Percentiles rank a stretch among this genome's conserved stretches.
phyloP scores from a whole-genome alignment of 2,888 invertebrate species.

The Pterostichus madidus region DNA sequence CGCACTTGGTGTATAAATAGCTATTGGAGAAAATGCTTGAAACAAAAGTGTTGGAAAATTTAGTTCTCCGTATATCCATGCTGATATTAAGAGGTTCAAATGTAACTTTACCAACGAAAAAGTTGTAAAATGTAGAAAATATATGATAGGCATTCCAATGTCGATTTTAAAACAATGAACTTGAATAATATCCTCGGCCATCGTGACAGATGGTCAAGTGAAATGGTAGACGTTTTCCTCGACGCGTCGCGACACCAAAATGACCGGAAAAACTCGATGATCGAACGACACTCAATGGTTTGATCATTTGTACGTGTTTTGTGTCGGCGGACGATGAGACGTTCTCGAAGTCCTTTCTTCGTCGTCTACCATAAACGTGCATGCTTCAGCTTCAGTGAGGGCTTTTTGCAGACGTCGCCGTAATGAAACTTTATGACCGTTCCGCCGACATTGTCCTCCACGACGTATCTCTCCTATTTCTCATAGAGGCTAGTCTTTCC shows the following conservation, averaged over 20 bases:
- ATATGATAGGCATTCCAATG: too few species aligned
- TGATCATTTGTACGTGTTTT: constrained; percentile 65
- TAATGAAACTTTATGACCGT: constrained; percentile 63
- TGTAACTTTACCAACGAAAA: too few species aligned
- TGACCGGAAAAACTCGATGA: constrained; percentile 60
- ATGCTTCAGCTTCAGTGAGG: constrained; percentile 21
- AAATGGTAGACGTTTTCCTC: neutral
- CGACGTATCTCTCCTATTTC: constrained; percentile 13
- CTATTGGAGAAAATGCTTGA: too few species aligned
- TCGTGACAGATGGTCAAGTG: constrained; percentile 13
- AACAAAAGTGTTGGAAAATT: too few species aligned
- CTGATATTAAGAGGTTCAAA: too few species aligned
- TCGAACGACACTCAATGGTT: constrained; percentile 64
- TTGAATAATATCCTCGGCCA: constrained; percentile 27
- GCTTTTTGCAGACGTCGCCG: constrained; percentile 52
- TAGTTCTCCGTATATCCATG: too few species aligned
- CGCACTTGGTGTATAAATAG: too few species aligned
- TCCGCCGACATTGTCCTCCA: constrained; percentile 9
- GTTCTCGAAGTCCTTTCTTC: constrained; percentile 48
- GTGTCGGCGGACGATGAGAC: constrained; percentile 34
- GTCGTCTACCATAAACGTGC: constrained; percentile 42
- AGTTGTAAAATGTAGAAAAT: too few species aligned
- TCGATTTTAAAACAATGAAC: constrained; percentile 3
- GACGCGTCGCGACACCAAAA: constrained; percentile 17
- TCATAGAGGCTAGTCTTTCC: neutral